Percentiles rank a stretch among this genome's conserved stretches.
Conservation (phyloP, 2,113 vertebrate genomes). For the Amphilophus citrinellus region DNA sequence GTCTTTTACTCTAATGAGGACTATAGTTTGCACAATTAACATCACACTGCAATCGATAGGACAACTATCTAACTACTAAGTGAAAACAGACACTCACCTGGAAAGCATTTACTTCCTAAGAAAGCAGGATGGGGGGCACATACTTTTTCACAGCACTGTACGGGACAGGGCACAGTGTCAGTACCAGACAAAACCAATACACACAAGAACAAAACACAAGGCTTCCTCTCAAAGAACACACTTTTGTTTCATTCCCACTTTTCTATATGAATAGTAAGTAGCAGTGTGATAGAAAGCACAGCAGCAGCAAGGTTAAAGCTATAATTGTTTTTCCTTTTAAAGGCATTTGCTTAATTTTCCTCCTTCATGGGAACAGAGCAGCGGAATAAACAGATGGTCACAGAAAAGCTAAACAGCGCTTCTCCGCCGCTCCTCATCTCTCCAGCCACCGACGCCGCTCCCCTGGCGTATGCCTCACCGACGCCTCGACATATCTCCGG, state of each 20-base stretch:
- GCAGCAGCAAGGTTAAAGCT: conserved; percentile 69
- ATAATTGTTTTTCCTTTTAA: conserved; percentile 78
- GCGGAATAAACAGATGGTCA: conserved; percentile 81
- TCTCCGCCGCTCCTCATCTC: conserved; percentile 70
- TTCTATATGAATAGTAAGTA: conserved; percentile 10
- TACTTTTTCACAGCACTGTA: background rate
- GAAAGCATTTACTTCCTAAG: too few relatives aligned
- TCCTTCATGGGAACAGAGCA: background rate
- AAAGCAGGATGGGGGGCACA: too few relatives aligned
- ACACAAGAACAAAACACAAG: background rate
- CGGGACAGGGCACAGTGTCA: background rate
- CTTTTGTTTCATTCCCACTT: conserved; percentile 14
- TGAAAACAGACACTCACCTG: too few relatives aligned
- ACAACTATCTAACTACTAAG: too few relatives aligned
- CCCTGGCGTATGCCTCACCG: conserved; percentile 77
- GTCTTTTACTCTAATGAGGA: too few relatives aligned
- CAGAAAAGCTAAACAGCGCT: conserved; percentile 79
- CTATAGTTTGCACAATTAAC: too few relatives aligned
- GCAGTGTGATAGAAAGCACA: background rate
- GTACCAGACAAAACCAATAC: background rate
- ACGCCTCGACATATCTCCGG: conserved; percentile 83
- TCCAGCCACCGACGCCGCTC: conserved; percentile 77
- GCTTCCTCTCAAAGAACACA: background rate
- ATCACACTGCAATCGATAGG: too few relatives aligned
- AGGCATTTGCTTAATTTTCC: conserved; percentile 77